Conservation (phyloP, 2,888 invertebrate species). For the Pollenia labialis region DNA sequence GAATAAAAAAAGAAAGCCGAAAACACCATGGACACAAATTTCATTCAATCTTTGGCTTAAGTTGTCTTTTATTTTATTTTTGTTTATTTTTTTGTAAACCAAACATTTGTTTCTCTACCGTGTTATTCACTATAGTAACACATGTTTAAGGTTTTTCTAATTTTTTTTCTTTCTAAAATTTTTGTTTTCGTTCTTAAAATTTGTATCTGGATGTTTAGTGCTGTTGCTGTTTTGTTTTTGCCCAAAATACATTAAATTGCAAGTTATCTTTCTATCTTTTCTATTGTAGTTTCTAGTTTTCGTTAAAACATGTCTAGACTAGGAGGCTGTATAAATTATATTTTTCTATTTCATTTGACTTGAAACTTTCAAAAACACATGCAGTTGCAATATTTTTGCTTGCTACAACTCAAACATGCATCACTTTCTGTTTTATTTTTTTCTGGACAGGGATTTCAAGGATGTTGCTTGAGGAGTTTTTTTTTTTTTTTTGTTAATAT, state of each 20-base stretch:
- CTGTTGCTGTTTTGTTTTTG: slow-evolving; percentile 9
- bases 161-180: slow-evolving; percentile 16
- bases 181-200: slow-evolving; percentile 9
- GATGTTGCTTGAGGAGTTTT: slow-evolving; percentile 10
- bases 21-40: slow-evolving; percentile 14
- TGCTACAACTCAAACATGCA: slow-evolving; percentile 4
- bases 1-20: neutral
- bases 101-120: neutral
- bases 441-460: slow-evolving; percentile 33
- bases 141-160: slow-evolving; percentile 48
- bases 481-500: neutral
- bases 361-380: slow-evolving; percentile 44
- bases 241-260: slow-evolving; percentile 36
- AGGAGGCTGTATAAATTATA: slow-evolving; percentile 68
- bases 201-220: slow-evolving; percentile 27
- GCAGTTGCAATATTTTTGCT: slow-evolving; percentile 28
- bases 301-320: slow-evolving; percentile 70
- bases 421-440: slow-evolving; percentile 41
- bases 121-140: slow-evolving; percentile 55
- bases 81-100: slow-evolving; percentile 4
- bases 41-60: slow-evolving; percentile 25
- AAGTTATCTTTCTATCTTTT: slow-evolving; percentile 35
- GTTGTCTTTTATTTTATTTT: slow-evolving; percentile 22
- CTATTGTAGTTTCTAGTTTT: slow-evolving; percentile 58
- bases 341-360: slow-evolving; percentile 60